Evolutionary conservation across 2,113 vertebrate genomes (phyloP).

Genomic region (Oreocharis arfaki): DNA sequence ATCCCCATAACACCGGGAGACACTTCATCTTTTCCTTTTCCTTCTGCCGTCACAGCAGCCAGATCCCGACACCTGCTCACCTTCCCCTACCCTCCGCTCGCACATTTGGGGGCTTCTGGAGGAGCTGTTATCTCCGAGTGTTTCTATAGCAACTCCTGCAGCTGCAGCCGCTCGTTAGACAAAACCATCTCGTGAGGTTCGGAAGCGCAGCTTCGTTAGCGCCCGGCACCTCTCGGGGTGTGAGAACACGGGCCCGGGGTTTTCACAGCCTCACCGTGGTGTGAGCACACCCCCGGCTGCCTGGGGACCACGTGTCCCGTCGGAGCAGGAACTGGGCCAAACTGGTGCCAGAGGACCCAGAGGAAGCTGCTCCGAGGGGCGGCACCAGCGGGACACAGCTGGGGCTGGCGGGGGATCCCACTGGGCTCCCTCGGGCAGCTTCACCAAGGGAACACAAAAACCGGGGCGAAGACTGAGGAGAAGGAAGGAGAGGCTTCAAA

Average conservation of each 20-base stretch:
- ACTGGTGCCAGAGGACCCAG: background rate
- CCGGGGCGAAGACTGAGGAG: background rate
- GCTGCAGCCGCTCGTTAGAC: background rate
- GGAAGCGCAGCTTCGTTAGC: background rate
- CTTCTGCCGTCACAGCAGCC: background rate
- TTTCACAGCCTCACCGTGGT: background rate
- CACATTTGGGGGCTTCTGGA: background rate
- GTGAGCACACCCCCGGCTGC: background rate
- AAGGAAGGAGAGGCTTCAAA: background rate
- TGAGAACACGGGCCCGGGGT: background rate
- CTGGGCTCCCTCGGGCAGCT: background rate
- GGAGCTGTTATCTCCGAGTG: background rate
- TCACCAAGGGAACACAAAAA: background rate
- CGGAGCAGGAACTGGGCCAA: background rate
- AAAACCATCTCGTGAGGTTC: background rate
- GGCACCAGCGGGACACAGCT: background rate
- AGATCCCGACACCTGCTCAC: background rate
- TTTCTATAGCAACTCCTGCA: constrained; percentile 54
- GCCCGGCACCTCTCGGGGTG: background rate
- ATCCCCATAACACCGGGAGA: rapidly evolving
- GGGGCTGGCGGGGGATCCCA: background rate
- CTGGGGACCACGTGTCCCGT: rapidly evolving
- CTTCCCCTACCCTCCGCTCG: background rate
- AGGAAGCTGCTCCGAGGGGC: background rate
- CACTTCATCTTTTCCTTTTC: background rate